Evolutionary conservation across 2,113 vertebrate species (phyloP).

Genomic region (Pangasianodon hypophthalmus): DNA sequence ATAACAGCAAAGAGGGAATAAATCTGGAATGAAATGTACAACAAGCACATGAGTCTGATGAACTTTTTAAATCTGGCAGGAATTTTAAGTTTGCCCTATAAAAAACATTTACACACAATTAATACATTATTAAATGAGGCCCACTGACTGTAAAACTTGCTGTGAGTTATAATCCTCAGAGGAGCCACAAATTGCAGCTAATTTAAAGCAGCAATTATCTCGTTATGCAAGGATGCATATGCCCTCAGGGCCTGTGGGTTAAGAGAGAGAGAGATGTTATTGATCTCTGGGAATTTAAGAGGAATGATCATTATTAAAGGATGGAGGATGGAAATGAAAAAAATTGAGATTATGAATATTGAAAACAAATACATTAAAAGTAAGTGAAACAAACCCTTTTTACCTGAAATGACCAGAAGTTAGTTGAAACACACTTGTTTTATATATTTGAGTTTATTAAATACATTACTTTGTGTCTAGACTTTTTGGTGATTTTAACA

Average conservation of each 20-base stretch:
- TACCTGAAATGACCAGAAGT: background rate
- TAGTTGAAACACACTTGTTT: background rate
- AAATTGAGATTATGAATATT: background rate
- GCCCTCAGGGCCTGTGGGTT: slow-evolving; percentile 29
- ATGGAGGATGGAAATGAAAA: background rate
- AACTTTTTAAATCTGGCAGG: slow-evolving; percentile 3
- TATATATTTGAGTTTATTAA: background rate
- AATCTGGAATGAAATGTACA: background rate
- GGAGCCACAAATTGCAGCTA: slow-evolving; percentile 35
- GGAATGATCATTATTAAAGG: slow-evolving; percentile 18
- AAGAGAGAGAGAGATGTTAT: slow-evolving; percentile 32
- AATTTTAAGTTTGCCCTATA: background rate
- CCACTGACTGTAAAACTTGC: slow-evolving; percentile 1
- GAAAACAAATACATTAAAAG: background rate
- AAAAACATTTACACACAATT: background rate
- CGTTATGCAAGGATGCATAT: slow-evolving; percentile 36
- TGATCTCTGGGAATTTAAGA: slow-evolving; percentile 34
- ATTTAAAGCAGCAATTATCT: slow-evolving; percentile 48
- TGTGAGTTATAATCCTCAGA: slow-evolving; percentile 29
- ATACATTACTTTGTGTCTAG: background rate
- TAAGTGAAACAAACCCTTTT: background rate
- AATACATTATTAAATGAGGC: background rate
- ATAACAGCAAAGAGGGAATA: background rate
- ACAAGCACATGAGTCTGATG: background rate
- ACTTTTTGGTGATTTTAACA: background rate